Base-by-base conservation (phyloP, 2,888 invertebrate genomes). In the Nephrotoma guestfalica region DNA sequence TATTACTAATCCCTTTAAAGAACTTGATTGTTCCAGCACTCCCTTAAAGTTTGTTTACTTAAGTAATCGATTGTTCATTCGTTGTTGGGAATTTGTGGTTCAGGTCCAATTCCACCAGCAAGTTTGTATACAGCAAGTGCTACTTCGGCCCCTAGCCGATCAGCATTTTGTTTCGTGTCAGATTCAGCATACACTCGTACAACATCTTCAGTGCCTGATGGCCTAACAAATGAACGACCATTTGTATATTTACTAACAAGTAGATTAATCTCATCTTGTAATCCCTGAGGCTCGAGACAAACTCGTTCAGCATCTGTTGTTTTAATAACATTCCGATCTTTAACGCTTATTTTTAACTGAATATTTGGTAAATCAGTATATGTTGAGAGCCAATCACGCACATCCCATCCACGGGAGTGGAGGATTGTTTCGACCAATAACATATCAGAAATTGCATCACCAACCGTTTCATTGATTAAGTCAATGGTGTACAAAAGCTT, bases 171-270 rank as follows among this genome's bases (percentile, higher is more conserved):
- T 89, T 94, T 93, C 4, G 96, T 95, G 41, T 95, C 94, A 2
- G 98, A 97, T 92, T 99, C 99, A 0, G 98, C 98, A 91, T 99
- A 99, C 0, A 99, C 96, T 88, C 99, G 93, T 1, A 99, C 96
- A 11, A 99, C 93, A 91, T 99, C 98, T 92, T 99, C 99, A 0
- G 99, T 99, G 7, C 99, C 99, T 0, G 99, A 99, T 0, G 99
- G 96, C 85, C 99, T 93, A 0, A 98, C 98, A 92, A 99, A 99
- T 4, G 98, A 93, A 86, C 99, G 93, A 0, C 96, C 97, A 88
- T 93, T 93, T 5, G 92, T 91, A 90, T 96, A 97, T 86, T 93
- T 93, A 0, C 93, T 90, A 5, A 96, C 96, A 0, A 96, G 90
- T 86, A 92, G 92, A 90, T 98, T 93, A 87, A 99, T 96, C 88